Conservation (phyloP, 2,113 vertebrate genomes). For the Tringa solitaria region DNA sequence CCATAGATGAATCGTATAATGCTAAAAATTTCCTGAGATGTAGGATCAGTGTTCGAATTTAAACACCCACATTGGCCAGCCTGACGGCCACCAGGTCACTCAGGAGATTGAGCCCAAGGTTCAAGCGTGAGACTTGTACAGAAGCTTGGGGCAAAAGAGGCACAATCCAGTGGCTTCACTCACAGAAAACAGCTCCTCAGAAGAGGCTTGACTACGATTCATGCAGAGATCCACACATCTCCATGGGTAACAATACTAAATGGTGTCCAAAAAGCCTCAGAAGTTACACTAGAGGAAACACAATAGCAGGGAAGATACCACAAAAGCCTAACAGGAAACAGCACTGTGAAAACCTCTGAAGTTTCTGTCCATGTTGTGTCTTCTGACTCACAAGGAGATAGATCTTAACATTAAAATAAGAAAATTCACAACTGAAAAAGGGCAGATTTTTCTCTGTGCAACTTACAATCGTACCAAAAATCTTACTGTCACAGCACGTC, state of each 20-base stretch:
- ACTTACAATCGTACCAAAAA: neutral
- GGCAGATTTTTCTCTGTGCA: neutral
- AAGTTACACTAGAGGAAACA: neutral
- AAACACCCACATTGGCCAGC: neutral
- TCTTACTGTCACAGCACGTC: neutral
- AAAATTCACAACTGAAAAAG: neutral
- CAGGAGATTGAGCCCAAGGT: neutral
- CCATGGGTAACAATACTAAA: neutral
- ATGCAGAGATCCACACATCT: neutral
- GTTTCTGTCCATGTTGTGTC: neutral
- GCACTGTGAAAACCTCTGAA: neutral
- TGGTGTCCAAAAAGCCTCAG: neutral
- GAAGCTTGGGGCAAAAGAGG: neutral
- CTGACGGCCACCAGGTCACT: accelerated
- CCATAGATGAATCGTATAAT: neutral
- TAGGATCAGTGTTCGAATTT: neutral
- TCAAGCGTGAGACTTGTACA: neutral
- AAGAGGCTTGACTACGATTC: neutral
- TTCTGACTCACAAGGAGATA: neutral
- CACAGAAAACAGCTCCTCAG: neutral
- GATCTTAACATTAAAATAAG: neutral
- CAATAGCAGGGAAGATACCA: neutral
- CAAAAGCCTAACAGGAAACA: neutral
- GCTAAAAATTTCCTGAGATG: neutral
- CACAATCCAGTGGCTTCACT: neutral